Base-by-base conservation (phyloP, 2,113 vertebrate species). In the Chitala chitala region DNA sequence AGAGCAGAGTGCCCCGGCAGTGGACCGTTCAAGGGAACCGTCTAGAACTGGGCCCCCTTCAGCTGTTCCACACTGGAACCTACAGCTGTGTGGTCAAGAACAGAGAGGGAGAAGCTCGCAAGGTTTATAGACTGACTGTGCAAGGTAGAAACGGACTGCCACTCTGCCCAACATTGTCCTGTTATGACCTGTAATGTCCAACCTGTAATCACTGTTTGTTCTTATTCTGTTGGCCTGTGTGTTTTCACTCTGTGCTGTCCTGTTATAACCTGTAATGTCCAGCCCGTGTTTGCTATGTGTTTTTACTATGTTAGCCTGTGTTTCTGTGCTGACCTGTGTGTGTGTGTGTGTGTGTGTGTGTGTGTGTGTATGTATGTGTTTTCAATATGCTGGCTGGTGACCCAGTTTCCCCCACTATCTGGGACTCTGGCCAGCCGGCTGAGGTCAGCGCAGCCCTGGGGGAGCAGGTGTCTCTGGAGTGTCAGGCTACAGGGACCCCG, bases 31-130 rank as follows among this genome's bases (percentile, higher is more conserved):
- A 86, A 2, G 93, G 91, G 0, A 86, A 76, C 8, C 86, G 91
- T 61, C 89, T 98, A 61, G 94, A 94, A 82, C 84, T 96, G 79
- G 91, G 91, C n/a, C 90, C 86, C 55, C 85, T 96, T 48, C 91
- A 92, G 80, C 88, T 89, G 1, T 86, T 82, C 80, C 94, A 98
- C 38, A 88, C 90, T 0, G 96, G 95, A 8, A 89, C 63, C 0
- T 97, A 96, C 83, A 92, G 88, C 4, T 96, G 94, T 8, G 80
- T 94, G 77, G 92, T 83, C 0, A 84, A 59, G 81, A 94, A 92
- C 55, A 36, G 50, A 0, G 87, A 89, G 61, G 82, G 87, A 0
- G 73, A 84, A 71, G 82, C 75, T 0, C 88, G 81, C 76, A 92
- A 90, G 80, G 92, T 94, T 69, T 96, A 93, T 54, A 0, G 31